Evolutionary conservation across 2,113 vertebrate genomes (phyloP).

Genomic region (Misgurnus mizolepis): DNA sequence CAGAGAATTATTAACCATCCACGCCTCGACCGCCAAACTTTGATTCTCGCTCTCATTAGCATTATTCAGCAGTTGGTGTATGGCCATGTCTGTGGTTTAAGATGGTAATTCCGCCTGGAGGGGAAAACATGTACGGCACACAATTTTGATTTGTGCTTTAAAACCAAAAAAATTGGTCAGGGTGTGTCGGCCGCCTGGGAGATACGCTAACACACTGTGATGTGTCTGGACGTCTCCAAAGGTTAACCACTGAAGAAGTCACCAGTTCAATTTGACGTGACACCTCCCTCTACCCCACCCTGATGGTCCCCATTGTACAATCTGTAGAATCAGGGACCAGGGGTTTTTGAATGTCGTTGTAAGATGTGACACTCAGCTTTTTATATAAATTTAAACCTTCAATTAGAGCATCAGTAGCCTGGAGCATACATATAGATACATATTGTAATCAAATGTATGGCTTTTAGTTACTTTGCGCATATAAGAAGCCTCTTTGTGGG

Average conservation of each 20-base stretch:
- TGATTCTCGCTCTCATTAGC: conserved; percentile 61
- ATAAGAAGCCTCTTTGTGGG: no score
- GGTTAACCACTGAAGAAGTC: conserved; percentile 61
- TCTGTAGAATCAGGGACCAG: no score
- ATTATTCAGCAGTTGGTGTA: conserved; percentile 65
- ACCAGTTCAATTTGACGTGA: conserved; percentile 57
- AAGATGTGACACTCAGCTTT: no score
- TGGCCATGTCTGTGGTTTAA: conserved; percentile 58
- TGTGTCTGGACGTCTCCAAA: conserved; percentile 61
- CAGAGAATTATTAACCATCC: conserved; percentile 69
- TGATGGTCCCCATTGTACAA: no score
- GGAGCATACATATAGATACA: no score
- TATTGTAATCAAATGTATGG: no score
- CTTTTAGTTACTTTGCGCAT: no score
- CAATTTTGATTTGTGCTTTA: neutral
- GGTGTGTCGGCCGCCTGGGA: neutral
- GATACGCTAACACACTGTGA: conserved; percentile 29
- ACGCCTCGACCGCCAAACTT: conserved; percentile 59
- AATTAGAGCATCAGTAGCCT: no score
- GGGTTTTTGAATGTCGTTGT: no score
- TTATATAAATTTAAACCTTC: no score
- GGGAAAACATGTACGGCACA: conserved; percentile 59
- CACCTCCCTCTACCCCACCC: conserved; percentile 33
- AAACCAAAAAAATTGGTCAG: neutral
- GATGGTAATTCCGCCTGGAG: conserved; percentile 55